phyloP scores from a whole-genome alignment of 1,140 invertebrate species.

The Caenorhabditis elegans region DNA sequence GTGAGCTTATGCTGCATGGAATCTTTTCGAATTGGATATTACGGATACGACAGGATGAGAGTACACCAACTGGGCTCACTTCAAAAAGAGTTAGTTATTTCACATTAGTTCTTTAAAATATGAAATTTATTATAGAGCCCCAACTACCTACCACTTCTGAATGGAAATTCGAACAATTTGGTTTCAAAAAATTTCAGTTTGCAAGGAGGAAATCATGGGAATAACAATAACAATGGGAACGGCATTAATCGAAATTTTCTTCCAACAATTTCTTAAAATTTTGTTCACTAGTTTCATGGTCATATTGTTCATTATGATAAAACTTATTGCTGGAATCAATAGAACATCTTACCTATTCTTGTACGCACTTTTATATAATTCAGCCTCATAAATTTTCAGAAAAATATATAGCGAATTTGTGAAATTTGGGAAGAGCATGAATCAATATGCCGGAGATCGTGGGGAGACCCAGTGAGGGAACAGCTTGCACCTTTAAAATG shows the following conservation, averaged over 20 bases:
- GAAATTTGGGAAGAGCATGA: too few species aligned
- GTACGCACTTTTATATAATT: too few species aligned
- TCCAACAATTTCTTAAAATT: constrained; percentile 18
- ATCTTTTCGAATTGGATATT: constrained; percentile 73
- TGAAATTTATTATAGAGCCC: constrained; percentile 11
- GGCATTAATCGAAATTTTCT: constrained; percentile 10
- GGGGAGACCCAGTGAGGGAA: too few species aligned
- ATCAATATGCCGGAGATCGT: too few species aligned
- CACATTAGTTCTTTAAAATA: not conserved
- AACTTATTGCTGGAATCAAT: too few species aligned
- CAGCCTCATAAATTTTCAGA: too few species aligned
- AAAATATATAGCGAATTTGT: too few species aligned
- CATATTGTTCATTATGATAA: too few species aligned
- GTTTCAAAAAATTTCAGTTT: constrained; percentile 17
- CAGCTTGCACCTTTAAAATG: too few species aligned
- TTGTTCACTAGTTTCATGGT: too few species aligned
- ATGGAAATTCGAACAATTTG: constrained; percentile 34
- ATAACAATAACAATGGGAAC: constrained; percentile 29
- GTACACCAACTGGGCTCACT: not conserved
- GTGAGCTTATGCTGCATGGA: constrained; percentile 82
- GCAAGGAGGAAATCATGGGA: not conserved
- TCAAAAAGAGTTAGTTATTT: constrained; percentile 11
- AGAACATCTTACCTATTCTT: too few species aligned
- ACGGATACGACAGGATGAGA: not conserved
- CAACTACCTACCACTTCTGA: constrained; percentile 37